These are phyloP conservation scores for Decapterus maruadsi DNA, from an alignment of 2,797 vertebrate species.

Conservation along the genomic window DNA sequence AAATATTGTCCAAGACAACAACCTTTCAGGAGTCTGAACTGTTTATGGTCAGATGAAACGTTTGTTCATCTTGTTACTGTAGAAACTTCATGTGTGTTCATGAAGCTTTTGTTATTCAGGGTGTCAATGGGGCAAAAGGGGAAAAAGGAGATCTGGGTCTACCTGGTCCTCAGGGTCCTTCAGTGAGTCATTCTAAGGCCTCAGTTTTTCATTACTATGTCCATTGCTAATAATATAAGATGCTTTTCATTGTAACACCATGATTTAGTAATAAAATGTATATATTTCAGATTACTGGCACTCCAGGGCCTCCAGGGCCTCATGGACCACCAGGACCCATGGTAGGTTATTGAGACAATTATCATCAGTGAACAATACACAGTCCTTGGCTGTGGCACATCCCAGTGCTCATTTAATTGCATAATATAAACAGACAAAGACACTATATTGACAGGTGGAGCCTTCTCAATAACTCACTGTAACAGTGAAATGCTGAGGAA, in stretches of 20 bases:
- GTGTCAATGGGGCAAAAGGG: slow-evolving; percentile 93
- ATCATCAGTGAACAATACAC: not conserved
- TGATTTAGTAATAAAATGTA: slow-evolving; percentile 11
- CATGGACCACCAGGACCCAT: slow-evolving; percentile 97
- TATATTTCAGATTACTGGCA: slow-evolving; percentile 90
- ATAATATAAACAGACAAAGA: not conserved
- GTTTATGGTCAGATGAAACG: not conserved
- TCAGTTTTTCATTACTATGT: not conserved
- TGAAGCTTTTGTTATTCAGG: slow-evolving; percentile 81
- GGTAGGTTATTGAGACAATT: slow-evolving; percentile 84
- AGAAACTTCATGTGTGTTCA: not conserved
- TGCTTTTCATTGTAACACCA: not conserved
- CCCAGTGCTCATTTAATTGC: not conserved
- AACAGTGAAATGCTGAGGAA: not conserved
- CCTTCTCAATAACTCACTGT: not conserved
- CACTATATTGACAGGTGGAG: not conserved
- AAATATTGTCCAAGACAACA: not conserved
- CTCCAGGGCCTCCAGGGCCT: slow-evolving; percentile 92
- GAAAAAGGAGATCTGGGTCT: slow-evolving; percentile 94
- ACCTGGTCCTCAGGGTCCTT: slow-evolving; percentile 93
- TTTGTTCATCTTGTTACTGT: not conserved
- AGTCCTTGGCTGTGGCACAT: not conserved
- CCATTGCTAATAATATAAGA: not conserved
- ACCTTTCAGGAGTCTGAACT: not conserved
- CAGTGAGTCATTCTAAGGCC: slow-evolving; percentile 85